Conservation (phyloP, 2,797 vertebrate genomes). For the Rhincodon typus region DNA sequence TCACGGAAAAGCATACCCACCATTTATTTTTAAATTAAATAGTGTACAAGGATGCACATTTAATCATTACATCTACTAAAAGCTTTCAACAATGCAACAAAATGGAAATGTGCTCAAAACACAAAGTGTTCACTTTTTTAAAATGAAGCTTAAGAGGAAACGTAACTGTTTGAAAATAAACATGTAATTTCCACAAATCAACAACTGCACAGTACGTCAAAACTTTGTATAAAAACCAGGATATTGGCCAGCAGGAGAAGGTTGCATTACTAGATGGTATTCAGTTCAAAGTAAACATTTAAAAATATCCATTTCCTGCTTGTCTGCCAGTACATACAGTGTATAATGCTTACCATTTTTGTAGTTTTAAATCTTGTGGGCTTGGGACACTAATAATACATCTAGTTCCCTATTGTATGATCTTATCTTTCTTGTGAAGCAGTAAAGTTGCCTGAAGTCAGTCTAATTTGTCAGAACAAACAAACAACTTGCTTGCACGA, state of each 20-base stretch:
- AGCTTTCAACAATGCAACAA: neutral
- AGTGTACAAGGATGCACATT: neutral
- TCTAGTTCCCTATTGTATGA: neutral
- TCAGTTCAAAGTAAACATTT: slow-evolving; percentile 27
- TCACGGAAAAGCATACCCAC: neutral
- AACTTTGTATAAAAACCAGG: slow-evolving; percentile 31
- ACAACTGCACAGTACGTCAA: neutral
- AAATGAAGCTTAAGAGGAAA: neutral
- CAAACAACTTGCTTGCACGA: neutral
- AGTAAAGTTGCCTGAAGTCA: neutral
- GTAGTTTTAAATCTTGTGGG: neutral
- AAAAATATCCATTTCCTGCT: slow-evolving; percentile 33
- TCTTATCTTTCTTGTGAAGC: slow-evolving; percentile 10
- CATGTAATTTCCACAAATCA: slow-evolving; percentile 28
- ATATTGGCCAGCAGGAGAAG: slow-evolving; percentile 27
- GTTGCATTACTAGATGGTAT: slow-evolving; percentile 22
- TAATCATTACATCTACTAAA: neutral
- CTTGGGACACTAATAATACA: neutral
- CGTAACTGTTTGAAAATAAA: slow-evolving; percentile 28
- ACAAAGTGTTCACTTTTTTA: neutral
- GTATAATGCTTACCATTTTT: slow-evolving; percentile 1
- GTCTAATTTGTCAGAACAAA: slow-evolving; percentile 25
- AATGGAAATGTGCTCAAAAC: slow-evolving; percentile 20
- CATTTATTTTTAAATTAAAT: neutral
- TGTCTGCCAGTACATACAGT: slow-evolving; percentile 19